Evolutionary conservation across 2,113 vertebrate species (phyloP), one percentile per base, ranked within the genome.

Genomic region (Apteryx mantelli): DNA sequence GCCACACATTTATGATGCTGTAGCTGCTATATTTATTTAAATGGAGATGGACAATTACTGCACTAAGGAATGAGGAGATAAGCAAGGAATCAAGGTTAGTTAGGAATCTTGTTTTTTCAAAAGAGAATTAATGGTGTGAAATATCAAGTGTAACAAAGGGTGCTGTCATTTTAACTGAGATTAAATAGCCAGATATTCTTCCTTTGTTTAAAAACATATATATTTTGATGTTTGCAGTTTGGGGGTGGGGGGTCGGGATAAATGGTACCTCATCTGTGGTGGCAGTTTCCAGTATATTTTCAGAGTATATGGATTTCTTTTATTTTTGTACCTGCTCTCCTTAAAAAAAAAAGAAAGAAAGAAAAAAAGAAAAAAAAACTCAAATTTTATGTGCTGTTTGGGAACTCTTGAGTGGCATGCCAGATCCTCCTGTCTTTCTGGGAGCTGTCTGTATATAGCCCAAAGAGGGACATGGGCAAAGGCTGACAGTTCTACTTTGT

Each of bases 21-120:
- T 98, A 98, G 98, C 98, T 98, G 98, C 98, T 99, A 98, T 98
- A 98, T 99, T 99, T 99, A 98, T 98, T 98, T 98, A 95, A 98
- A 96, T 95, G 98, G 98, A 98, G 97, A 91, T 96, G 98, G 98
- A 98, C 97, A 98, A 98, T 99, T 98, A 98, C 98, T 99, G 98
- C 98, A 99, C 98, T 99, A 98, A 98, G 98, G 97, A 98, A 97
- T 94, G 95, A 98, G 98, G 98, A 98, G 97, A 98, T 98, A 98
- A 98, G 97, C 98, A 98, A 97, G 98, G 98, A 97, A 96, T 97
- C 96, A 96, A 98, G 95, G 93, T 97, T 96, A 94, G 86, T 95
- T 97, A 94, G 91, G 73, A 48, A 91, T 94, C 88, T 87, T 75
- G 70, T 55, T 92, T 91, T 81, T 93, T 89, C 94, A 93, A 73